phyloP scores from a whole-genome alignment of 2,888 invertebrate species.

The Trichogramma dendrolimi region DNA sequence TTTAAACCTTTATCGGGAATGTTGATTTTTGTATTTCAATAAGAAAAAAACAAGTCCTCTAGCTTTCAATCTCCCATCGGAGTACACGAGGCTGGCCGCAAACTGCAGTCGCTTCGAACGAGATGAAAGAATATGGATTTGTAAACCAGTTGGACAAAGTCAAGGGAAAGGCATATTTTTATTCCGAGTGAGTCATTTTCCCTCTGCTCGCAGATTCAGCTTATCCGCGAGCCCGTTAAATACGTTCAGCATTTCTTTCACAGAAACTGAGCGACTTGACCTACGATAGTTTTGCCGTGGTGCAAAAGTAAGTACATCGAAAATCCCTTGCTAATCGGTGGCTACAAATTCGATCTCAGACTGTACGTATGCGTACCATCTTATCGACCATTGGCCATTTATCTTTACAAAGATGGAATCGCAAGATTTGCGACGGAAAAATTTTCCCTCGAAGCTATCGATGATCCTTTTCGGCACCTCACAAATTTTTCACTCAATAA shows the following conservation, averaged over 20 bases:
- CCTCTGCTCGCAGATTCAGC: neutral
- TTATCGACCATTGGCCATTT: slow-evolving; percentile 80
- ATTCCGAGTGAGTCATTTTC: slow-evolving; percentile 62
- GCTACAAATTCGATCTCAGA: slow-evolving; percentile 88
- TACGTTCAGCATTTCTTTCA: slow-evolving; percentile 36
- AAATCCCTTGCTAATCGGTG: slow-evolving; percentile 74
- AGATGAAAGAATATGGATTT: slow-evolving; percentile 69
- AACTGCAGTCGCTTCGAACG: slow-evolving; percentile 63
- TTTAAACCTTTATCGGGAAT: neutral
- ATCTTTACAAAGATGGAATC: slow-evolving; percentile 84
- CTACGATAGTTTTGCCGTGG: slow-evolving; percentile 75
- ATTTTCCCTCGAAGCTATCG: slow-evolving; percentile 76
- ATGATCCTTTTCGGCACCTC: slow-evolving; percentile 80
- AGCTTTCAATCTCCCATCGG: slow-evolving; percentile 76
- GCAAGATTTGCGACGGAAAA: slow-evolving; percentile 79
- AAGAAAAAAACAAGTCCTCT: slow-evolving; percentile 63
- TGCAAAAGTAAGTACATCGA: slow-evolving; percentile 77
- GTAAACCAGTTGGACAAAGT: slow-evolving; percentile 82
- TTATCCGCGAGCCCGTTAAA: neutral
- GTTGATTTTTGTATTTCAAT: neutral
- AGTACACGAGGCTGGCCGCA: slow-evolving; percentile 78
- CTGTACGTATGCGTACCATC: slow-evolving; percentile 86
- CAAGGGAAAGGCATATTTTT: slow-evolving; percentile 80
- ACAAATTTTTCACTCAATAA: slow-evolving; percentile 92
- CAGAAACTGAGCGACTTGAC: slow-evolving; percentile 73